Percentiles rank a stretch among this genome's conserved stretches.
Evolutionary conservation across 2,888 invertebrate genomes (phyloP).

Genomic region (Pogonocherus hispidulus): DNA sequence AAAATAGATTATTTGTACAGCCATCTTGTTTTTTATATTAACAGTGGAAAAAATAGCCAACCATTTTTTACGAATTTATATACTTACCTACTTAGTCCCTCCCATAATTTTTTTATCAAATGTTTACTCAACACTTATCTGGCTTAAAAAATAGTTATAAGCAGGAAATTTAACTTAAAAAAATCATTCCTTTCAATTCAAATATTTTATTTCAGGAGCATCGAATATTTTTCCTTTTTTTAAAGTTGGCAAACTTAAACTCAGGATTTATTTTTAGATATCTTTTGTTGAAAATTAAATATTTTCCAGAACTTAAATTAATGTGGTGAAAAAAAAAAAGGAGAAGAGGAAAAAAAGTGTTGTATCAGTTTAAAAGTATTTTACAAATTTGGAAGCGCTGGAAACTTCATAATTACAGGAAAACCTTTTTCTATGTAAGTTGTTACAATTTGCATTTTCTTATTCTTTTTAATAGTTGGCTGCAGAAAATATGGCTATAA

Average conservation of each 20-base stretch:
- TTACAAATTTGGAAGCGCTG: constrained; percentile 17
- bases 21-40: constrained; percentile 63
- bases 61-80: constrained; percentile 40
- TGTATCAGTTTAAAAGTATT: neutral
- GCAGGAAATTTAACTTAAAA: neutral
- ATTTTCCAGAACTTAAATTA: constrained; percentile 39
- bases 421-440: constrained; percentile 30
- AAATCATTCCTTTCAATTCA: constrained; percentile 1
- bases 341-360: constrained; percentile 11
- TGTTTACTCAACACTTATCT: constrained; percentile 44
- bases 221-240: constrained; percentile 28
- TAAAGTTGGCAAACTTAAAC: constrained; percentile 35
- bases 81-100: no score
- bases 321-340: constrained; percentile 26
- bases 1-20: constrained; percentile 68
- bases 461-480: constrained; percentile 16
- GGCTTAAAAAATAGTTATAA: constrained; percentile 24
- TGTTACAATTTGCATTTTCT: neutral
- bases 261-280: constrained; percentile 32
- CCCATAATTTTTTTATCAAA: constrained; percentile 43
- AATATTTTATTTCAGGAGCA: constrained; percentile 14
- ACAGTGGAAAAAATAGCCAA: constrained; percentile 47
- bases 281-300: constrained; percentile 37
- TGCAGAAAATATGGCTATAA: constrained; percentile 23
- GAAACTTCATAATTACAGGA: constrained; percentile 2